Evolutionary conservation across 1,140 invertebrate species (phyloP), one percentile per base, ranked within the genome.

Genomic region (Orchestia grillus): DNA sequence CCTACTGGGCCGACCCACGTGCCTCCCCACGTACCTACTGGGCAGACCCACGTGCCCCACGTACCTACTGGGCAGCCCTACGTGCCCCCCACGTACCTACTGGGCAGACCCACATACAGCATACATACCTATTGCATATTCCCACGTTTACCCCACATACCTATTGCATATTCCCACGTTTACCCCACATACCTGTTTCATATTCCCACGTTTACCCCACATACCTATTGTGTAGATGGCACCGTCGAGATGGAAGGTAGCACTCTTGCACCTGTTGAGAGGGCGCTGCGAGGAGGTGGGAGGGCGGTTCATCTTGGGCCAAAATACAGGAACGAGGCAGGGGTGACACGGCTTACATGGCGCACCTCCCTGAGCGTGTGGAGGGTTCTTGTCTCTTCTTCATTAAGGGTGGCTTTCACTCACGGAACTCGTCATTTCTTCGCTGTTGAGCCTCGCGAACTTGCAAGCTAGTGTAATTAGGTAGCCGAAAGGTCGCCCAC

Each of bases 211-310:
- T 19, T 4, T 28, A 44, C 43, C n/a, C 3, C 43, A 97, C 96
- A 42, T 87, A 97, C 96, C 96, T 97, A 97, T 97, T 44, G 96
- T 97, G 77, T 97, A 97, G 41, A 96, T 96, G 15, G 96, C 96
- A 36, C 96, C 96, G 95, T 97, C 96, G n/a, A 97, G 96, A 62
- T 97, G 96, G 95, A 97, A 97, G 95, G 96, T 97, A 95, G 96
- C 96, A 95, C 96, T 97, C 91, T 97, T 97, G 96, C 96, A 97
- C 87, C 96, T 95, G 96, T 97, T 97, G 96, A 97, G 96, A 43
- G 96, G 96, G 0, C 96, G 95, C 19, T 95, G 95, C 43, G 95
- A n/a, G 40, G 87, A 77, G n/a, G 62, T 19, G 0, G 90, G 96
- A 15, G 28, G 11, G 15, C 43, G n/a, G 28, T 43, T 90, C 88